These are phyloP conservation scores for Carcinoscorpius rotundicauda DNA, from an alignment of 1,140 invertebrate species.

Conservation along the genomic window DNA sequence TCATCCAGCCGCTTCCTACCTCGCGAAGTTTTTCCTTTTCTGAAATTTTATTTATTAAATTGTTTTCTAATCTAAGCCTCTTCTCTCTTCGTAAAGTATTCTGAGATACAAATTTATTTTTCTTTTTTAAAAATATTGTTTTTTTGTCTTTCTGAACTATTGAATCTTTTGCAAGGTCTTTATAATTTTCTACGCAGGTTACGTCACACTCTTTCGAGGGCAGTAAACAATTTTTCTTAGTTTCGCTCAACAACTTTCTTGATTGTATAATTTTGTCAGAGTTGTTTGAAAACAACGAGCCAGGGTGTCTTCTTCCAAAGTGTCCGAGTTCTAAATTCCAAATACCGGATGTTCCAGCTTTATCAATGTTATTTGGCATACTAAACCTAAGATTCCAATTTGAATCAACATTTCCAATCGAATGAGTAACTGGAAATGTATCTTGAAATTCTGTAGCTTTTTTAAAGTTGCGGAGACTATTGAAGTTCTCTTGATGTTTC, in stretches of 20 bases:
- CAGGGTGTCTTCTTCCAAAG: constrained; percentile 13
- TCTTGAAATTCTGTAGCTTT: constrained; percentile 10
- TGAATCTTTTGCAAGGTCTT: no score
- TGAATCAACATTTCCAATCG: constrained; percentile 10
- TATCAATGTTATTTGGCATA: constrained; percentile 45
- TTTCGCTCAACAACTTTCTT: constrained; percentile 9
- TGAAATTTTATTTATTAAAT: not conserved
- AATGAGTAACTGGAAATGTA: constrained; percentile 4
- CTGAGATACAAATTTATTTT: not conserved
- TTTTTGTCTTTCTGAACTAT: not conserved
- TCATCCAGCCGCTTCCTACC: constrained; percentile 37
- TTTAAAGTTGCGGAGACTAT: constrained; percentile 6
- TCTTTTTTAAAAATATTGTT: constrained; percentile 1
- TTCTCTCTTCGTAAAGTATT: constrained; percentile 1
- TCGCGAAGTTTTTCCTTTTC: constrained; percentile 5
- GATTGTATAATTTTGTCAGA: not conserved
- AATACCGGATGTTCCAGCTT: constrained; percentile 22
- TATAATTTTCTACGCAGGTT: not conserved
- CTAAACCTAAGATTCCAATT: constrained; percentile 28
- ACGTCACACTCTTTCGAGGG: constrained; percentile 54
- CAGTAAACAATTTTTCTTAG: constrained; percentile 42
- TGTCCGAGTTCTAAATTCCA: constrained; percentile 5
- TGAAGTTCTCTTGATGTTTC: not conserved
- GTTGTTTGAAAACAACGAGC: not conserved
- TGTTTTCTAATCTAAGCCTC: not conserved